Percentiles rank a stretch among this genome's conserved stretches.
These are phyloP conservation scores for Pituophis catenifer DNA, from an alignment of 2,113 vertebrate genomes.

Conservation along the genomic window DNA sequence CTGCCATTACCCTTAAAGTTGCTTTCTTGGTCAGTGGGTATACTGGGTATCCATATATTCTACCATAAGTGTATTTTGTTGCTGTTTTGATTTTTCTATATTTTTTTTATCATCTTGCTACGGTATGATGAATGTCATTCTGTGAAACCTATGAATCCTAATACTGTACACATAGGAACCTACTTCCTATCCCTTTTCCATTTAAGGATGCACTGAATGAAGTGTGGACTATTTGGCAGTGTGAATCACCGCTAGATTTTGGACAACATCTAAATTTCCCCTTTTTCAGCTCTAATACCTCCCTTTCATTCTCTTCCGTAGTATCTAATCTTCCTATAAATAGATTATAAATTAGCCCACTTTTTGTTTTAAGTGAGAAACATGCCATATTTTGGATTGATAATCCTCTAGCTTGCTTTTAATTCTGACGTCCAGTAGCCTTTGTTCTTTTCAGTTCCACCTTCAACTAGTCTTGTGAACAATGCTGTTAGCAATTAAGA, in stretches of 20 bases:
- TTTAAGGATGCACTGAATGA: neutral
- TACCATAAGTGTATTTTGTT: neutral
- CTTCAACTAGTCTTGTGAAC: neutral
- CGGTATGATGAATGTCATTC: neutral
- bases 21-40: neutral
- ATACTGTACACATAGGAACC: neutral
- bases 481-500: conserved; percentile 3
- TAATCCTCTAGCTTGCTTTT: neutral
- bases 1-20: neutral
- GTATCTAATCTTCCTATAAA: neutral
- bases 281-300: neutral
- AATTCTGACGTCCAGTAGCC: neutral
- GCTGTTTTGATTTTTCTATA: neutral
- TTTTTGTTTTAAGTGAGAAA: neutral
- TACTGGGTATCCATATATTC: neutral
- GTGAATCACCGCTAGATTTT: neutral
- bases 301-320: neutral
- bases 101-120: neutral
- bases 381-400: neutral
- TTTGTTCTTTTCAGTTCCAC: neutral
- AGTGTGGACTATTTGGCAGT: neutral
- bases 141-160: neutral
- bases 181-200: neutral
- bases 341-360: neutral
- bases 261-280: neutral